Conservation (phyloP, 2,888 invertebrate genomes). For the Hoplodrina blanda region DNA sequence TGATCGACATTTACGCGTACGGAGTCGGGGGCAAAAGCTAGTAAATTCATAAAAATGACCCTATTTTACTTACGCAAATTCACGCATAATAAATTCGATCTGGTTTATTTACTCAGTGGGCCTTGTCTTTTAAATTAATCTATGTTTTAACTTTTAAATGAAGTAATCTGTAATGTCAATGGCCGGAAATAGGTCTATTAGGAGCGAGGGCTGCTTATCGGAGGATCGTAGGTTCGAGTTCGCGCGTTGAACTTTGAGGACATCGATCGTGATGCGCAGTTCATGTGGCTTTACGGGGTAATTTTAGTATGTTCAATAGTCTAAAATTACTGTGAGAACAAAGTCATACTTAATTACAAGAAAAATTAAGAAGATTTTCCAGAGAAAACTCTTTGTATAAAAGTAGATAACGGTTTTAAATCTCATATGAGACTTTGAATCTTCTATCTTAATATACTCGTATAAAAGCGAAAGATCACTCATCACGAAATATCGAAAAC, state of each 20-base stretch:
- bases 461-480: too few relatives aligned
- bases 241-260: constrained; percentile 45
- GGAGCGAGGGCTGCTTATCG: constrained; percentile 48
- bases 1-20: too few relatives aligned
- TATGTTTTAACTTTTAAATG: constrained; percentile 41
- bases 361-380: not conserved
- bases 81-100: constrained; percentile 1
- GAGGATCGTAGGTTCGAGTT: constrained; percentile 43
- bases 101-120: constrained; percentile 9
- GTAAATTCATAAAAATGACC: constrained; percentile 7
- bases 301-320: not conserved
- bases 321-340: not conserved
- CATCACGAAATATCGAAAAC: too few relatives aligned
- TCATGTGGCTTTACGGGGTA: not conserved
- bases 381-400: too few relatives aligned
- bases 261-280: not conserved
- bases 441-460: too few relatives aligned
- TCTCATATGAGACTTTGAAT: too few relatives aligned
- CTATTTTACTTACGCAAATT: constrained; percentile 6
- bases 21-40: too few relatives aligned
- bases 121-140: constrained; percentile 30
- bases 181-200: constrained; percentile 52
- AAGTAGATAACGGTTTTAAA: too few relatives aligned
- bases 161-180: constrained; percentile 56
- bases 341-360: not conserved